Evolutionary conservation across 2,113 vertebrate genomes (phyloP), one percentile per base, ranked within the genome.

Genomic region (Charadrius vociferus): DNA sequence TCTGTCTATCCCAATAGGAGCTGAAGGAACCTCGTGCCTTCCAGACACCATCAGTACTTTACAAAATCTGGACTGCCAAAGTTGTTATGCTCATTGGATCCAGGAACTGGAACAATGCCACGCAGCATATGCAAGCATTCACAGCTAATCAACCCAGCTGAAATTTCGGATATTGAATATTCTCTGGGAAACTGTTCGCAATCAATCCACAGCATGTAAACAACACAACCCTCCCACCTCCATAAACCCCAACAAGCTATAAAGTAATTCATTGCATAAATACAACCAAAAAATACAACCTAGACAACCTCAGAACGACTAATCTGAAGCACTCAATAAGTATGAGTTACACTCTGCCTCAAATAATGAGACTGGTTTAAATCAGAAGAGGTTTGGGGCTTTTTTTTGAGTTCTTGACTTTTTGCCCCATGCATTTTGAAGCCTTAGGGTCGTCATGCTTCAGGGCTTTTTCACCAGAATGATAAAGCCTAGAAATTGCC

Each of bases 81-180:
- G 49, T 78, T 92, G 70, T 88, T 92, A 58, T 6, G n/a, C 55
- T 92, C 39, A 72, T 61, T 73, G 80, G 91, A 72, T 94, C 36
- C 73, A 71, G 77, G 80, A 83, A 65, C 86, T 95, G 95, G 95
- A 97, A 88, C 65, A 92, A 89, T 18, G 94, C 96, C 97, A 95
- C 80, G 24, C 68, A 74, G 86, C 95, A 95, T 95, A 96, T 96
- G 95, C 78, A 87, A 95, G 86, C 58, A 71, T 79, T 97, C 97
- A 95, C 91, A 92, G 88, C 92, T 97, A 97, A 97, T 96, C 96
- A 92, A 87, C 88, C 68, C 80, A 92, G 83, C 56, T 84, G 92
- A 95, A 94, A 95, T 81, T 92, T 81, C 8, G 3, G 80, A 86
- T 95, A 95, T 78, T 84, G 88, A 94, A 90, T 75, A 94, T 91